Evolutionary conservation across 1,140 invertebrate species (phyloP).

Genomic region (Drosophila erecta): DNA sequence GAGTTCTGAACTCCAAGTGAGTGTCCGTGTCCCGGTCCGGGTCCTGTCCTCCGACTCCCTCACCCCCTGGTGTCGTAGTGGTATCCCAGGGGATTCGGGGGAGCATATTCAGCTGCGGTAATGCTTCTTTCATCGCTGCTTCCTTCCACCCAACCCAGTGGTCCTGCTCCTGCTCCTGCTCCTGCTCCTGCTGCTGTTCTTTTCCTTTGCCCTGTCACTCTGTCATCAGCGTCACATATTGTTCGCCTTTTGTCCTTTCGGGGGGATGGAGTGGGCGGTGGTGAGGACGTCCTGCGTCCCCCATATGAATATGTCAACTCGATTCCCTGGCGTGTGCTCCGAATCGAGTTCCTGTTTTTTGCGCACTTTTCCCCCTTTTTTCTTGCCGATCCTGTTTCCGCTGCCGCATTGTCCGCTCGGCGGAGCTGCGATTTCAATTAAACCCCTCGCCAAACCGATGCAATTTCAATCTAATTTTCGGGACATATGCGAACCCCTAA

Average conservation of each 20-base stretch:
- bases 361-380: conserved; percentile 1
- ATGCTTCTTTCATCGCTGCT: conserved; percentile 70
- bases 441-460: conserved; percentile 18
- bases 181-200: conserved; percentile 6
- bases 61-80: not conserved
- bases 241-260: conserved; percentile 42
- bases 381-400: conserved; percentile 15
- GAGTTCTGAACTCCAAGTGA: conserved; percentile 31
- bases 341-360: conserved; percentile 24
- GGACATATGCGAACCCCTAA: conserved; percentile 17
- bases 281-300: not conserved
- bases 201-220: conserved; percentile 45
- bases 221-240: conserved; percentile 56
- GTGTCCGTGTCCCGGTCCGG: conserved; percentile 33
- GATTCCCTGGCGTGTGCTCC: conserved; percentile 40
- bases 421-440: conserved; percentile 52
- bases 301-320: conserved; percentile 54
- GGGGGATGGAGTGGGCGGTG: not conserved
- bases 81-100: conserved; percentile 50
- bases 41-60: conserved; percentile 5
- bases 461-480: conserved; percentile 30
- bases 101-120: conserved; percentile 59
- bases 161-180: not conserved
- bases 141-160: conserved; percentile 6
- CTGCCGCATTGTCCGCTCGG: conserved; percentile 7